These are phyloP conservation scores for Carapus acus DNA, from an alignment of 2,797 vertebrate species.

Conservation along the genomic window DNA sequence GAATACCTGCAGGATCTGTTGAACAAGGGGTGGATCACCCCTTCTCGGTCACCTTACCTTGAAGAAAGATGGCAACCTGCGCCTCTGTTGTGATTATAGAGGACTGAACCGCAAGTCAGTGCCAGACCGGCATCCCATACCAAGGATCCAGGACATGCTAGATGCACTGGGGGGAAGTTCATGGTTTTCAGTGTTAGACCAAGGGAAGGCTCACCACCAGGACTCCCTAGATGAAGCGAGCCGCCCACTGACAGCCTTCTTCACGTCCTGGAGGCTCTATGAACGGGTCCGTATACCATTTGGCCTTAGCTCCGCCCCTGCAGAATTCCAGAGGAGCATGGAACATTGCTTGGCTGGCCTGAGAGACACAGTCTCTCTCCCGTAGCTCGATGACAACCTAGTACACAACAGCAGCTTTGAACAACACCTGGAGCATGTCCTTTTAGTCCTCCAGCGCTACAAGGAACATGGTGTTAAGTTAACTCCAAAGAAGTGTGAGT, in stretches of 20 bases:
- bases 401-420: no score
- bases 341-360: conserved; percentile 3
- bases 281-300: no score
- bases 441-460: no score
- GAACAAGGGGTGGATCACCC: conserved; percentile 12
- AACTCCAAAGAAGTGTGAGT: no score
- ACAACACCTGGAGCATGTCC: no score
- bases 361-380: conserved; percentile 10
- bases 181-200: conserved; percentile 19
- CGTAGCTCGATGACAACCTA: conserved; percentile 25
- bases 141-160: conserved; percentile 49
- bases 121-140: conserved; percentile 45
- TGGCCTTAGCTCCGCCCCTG: no score
- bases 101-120: conserved; percentile 49
- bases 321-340: conserved; percentile 20
- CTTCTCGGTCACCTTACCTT: conserved; percentile 11
- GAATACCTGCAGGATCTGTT: conserved; percentile 11
- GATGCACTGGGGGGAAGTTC: conserved; percentile 43
- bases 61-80: conserved; percentile 45
- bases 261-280: no score
- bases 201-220: conserved; percentile 16
- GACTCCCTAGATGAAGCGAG: conserved; percentile 6
- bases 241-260: background rate
- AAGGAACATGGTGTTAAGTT: no score
- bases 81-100: conserved; percentile 43